Evolutionary conservation across 2,888 invertebrate species (phyloP).

Genomic region (Odontocolon sp.): DNA sequence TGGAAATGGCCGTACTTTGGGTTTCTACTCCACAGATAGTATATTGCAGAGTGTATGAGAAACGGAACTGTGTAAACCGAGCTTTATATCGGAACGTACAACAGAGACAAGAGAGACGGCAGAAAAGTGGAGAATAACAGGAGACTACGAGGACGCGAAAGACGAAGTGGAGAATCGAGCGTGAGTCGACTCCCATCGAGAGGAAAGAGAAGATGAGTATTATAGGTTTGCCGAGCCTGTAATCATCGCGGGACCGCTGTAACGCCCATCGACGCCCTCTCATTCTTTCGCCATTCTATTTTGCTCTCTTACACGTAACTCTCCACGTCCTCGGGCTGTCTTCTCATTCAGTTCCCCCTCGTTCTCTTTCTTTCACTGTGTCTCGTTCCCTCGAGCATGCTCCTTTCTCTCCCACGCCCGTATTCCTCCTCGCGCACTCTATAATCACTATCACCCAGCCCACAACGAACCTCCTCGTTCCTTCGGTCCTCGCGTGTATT

Average conservation of each 20-base stretch:
- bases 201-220: slow-evolving; percentile 78
- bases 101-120: slow-evolving; percentile 5
- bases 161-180: slow-evolving; percentile 60
- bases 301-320: slow-evolving; percentile 63
- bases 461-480: slow-evolving; percentile 74
- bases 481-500: slow-evolving; percentile 56
- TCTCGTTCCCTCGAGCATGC: slow-evolving; percentile 53
- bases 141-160: slow-evolving; percentile 34
- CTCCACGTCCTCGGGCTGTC: slow-evolving; percentile 61
- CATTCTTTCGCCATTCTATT: slow-evolving; percentile 68
- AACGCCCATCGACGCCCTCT: slow-evolving; percentile 80
- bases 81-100: no score
- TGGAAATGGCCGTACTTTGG: no score
- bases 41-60: no score
- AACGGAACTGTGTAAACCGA: no score
- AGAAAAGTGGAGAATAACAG: slow-evolving; percentile 23
- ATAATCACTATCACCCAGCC: slow-evolving; percentile 74
- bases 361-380: slow-evolving; percentile 45
- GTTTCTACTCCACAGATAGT: no score
- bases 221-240: slow-evolving; percentile 79
- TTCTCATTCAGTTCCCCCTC: slow-evolving; percentile 53
- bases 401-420: slow-evolving; percentile 60
- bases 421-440: slow-evolving; percentile 65
- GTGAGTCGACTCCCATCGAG: slow-evolving; percentile 40
- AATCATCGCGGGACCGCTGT: slow-evolving; percentile 80